A percentile compares a stretch with the other conserved stretches of the same genome.
phyloP scores from a whole-genome alignment of 2,888 invertebrate species.

The Pachycephus smyrnensis region DNA sequence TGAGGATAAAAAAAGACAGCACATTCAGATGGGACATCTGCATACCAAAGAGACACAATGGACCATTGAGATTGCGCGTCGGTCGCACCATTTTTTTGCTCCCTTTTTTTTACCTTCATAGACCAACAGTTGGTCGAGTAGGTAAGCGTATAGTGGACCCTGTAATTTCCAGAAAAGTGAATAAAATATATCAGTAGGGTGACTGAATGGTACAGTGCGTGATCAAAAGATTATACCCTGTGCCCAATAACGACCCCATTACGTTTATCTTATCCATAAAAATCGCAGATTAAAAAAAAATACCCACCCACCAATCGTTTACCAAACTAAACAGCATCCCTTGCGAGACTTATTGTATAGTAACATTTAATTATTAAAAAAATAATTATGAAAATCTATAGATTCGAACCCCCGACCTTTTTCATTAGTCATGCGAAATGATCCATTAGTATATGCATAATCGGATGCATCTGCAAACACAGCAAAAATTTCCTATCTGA shows the following conservation, averaged over 20 bases:
- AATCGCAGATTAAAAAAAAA: neutral
- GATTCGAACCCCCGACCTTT: neutral
- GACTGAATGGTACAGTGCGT: constrained; percentile 13
- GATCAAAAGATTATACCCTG: constrained; percentile 11
- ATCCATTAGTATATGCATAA: neutral
- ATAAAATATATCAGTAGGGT: constrained; percentile 39
- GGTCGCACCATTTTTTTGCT: constrained; percentile 30
- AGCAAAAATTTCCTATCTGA: constrained; percentile 44
- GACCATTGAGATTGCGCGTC: neutral
- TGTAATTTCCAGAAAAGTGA: constrained; percentile 57
- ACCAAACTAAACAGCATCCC: neutral
- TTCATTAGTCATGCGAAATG: neutral
- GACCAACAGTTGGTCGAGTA: constrained; percentile 55
- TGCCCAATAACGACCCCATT: constrained; percentile 7
- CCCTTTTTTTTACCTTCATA: constrained; percentile 2
- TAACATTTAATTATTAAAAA: neutral
- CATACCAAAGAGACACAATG: neutral
- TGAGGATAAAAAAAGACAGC: neutral
- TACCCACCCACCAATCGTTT: neutral
- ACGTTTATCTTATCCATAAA: neutral
- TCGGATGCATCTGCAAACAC: neutral
- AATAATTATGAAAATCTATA: neutral
- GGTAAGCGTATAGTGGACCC: constrained; percentile 37
- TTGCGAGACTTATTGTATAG: neutral
- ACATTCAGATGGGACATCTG: neutral